Conservation (phyloP, 2,888 invertebrate species). For the Apodemia mormo region DNA sequence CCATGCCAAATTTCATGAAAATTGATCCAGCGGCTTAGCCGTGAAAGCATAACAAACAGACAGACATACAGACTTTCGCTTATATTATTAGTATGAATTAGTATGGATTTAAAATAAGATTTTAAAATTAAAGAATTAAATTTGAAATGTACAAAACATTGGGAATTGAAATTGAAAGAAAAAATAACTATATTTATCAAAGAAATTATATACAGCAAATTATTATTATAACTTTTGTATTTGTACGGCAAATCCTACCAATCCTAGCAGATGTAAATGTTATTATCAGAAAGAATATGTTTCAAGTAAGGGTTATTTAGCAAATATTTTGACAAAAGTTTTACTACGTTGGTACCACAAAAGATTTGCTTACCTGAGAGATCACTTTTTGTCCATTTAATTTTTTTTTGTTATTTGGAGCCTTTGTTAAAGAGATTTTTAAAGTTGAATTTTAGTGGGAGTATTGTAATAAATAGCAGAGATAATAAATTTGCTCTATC, state of each 20-base stretch:
- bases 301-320: conserved; percentile 23
- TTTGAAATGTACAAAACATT: conserved; percentile 36
- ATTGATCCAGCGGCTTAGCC: too few relatives aligned
- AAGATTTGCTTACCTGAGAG: background rate
- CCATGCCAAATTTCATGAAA: too few relatives aligned
- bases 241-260: conserved; percentile 32
- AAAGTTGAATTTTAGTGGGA: conserved; percentile 16
- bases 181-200: conserved; percentile 35
- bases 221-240: conserved; percentile 41
- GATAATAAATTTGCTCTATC: too few relatives aligned
- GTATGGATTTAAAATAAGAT: conserved; percentile 29
- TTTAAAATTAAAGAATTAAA: conserved; percentile 41
- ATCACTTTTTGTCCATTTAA: background rate
- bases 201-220: conserved; percentile 36
- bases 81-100: too few relatives aligned
- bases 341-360: conserved; percentile 12
- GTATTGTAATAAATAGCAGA: background rate
- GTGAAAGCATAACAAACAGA: too few relatives aligned
- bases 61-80: too few relatives aligned
- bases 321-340: conserved; percentile 27
- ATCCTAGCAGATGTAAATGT: conserved; percentile 34
- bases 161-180: conserved; percentile 36
- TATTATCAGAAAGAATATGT: conserved; percentile 36
- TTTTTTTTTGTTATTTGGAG: background rate
- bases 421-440: background rate